phyloP scores from a whole-genome alignment of 2,797 vertebrate species.

The Sebastes melanostomus region DNA sequence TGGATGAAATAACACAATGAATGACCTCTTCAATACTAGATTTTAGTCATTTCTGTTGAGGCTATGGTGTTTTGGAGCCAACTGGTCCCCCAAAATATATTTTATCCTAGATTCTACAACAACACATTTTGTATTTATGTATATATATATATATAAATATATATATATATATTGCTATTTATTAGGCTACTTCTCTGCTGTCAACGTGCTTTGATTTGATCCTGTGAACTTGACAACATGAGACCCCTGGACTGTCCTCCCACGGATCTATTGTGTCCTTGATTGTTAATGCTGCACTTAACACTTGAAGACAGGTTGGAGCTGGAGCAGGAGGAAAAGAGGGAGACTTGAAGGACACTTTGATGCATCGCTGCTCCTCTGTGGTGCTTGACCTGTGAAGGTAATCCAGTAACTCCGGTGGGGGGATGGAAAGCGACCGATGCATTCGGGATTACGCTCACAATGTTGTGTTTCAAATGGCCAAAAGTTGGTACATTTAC shows the following conservation, averaged over 20 bases:
- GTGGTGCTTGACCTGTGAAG: background rate
- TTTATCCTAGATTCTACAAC: too few species aligned
- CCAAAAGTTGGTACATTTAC: background rate
- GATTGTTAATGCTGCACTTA: background rate
- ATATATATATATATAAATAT: too few species aligned
- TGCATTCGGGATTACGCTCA: too few species aligned
- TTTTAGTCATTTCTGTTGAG: too few species aligned
- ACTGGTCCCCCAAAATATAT: too few species aligned
- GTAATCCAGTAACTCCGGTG: background rate
- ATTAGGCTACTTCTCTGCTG: too few species aligned
- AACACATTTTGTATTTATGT: too few species aligned
- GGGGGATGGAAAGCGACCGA: background rate
- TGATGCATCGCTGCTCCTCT: background rate
- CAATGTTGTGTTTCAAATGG: too few species aligned
- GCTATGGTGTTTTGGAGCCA: too few species aligned
- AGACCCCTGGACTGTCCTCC: background rate
- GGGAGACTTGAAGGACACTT: fast-evolving
- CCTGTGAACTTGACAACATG: background rate
- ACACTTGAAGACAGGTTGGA: background rate
- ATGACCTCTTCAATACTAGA: too few species aligned
- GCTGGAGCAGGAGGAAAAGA: background rate
- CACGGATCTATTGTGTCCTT: background rate
- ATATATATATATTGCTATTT: too few species aligned
- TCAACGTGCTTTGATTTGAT: background rate
- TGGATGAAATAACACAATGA: too few species aligned